These are phyloP conservation scores for Griposia aprilina DNA, from an alignment of 2,888 invertebrate genomes.

Conservation along the genomic window DNA sequence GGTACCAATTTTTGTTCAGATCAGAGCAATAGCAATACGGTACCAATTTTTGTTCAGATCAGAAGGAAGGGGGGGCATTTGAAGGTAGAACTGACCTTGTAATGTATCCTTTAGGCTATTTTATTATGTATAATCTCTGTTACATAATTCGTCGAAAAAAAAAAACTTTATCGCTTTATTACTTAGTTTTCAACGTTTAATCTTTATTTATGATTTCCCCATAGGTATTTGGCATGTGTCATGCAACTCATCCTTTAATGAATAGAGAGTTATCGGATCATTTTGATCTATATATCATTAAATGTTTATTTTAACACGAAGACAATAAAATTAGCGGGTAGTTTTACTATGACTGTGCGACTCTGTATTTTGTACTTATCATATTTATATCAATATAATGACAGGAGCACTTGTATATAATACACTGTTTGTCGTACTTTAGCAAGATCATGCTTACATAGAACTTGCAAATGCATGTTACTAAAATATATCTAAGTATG, in stretches of 20 bases:
- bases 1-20: background rate
- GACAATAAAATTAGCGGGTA: conserved; percentile 60
- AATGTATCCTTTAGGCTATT: background rate
- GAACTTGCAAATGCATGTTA: conserved; percentile 68
- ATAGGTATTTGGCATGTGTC: conserved; percentile 23
- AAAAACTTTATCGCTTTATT: background rate
- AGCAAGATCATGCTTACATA: conserved; percentile 64
- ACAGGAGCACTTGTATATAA: conserved; percentile 67
- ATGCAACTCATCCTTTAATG: conserved; percentile 49
- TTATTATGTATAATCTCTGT: background rate
- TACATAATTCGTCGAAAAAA: background rate
- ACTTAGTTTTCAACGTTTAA: background rate
- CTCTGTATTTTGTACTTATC: conserved; percentile 57
- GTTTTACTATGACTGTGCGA: conserved; percentile 43
- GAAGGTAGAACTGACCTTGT: background rate
- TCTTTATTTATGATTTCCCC: background rate
- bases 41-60: background rate
- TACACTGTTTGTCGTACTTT: conserved; percentile 67
- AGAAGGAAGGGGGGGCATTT: too few relatives aligned
- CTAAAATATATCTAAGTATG: conserved; percentile 68
- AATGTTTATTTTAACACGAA: conserved; percentile 36
- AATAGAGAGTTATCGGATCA: conserved; percentile 31
- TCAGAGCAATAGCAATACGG: background rate
- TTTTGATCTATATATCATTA: conserved; percentile 20
- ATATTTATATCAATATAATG: conserved; percentile 51